Evolutionary conservation across 2,888 invertebrate genomes (phyloP), one percentile per base, ranked within the genome.

Genomic region (Xestia c-nigrum): DNA sequence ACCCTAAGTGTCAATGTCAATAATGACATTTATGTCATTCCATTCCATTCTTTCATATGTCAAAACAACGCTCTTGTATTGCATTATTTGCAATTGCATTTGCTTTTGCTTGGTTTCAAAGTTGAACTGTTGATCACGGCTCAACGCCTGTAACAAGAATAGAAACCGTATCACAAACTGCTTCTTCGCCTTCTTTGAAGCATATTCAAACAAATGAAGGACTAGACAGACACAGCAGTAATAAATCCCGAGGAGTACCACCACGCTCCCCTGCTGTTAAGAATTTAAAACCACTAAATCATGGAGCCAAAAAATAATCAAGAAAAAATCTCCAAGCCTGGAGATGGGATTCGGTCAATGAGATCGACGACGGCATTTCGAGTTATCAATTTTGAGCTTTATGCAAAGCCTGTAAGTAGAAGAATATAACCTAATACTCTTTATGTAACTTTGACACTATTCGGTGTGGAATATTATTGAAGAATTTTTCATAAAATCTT

Each of bases 331-430:
- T 38, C 61, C 16, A 61, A 95, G 89, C 98, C 98, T 57, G 98
- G 98, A 50, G 98, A 98, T 90, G 98, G 98, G 4, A 96, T 98
- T 72, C 96, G 98, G 80, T 98, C 98, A 2, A 93, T 98, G 83
- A 97, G 95, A 94, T 98, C 98, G 24, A 98, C 98, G 5, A 97
- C 97, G 87, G 97, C 98, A 50, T 99, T 99, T 93, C 97, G 98
- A 90, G 97, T 98, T 47, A 96, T 99, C 0, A 99, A 99, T 95
- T 99, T 98, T 95, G 99, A 99, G 94, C 96, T 99, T 2, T 99
- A 99, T 93, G 97, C 98, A 0, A 98, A 98, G 94, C 99, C 99
- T 80, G 99, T 99, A 97, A 97, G 98, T 96, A n/a, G n/a, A 69
- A 24, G 40, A 57, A 16, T 76, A 47, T 74, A 74, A 80, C 70